phyloP scores from a whole-genome alignment of 2,888 invertebrate genomes.

The Hirtodrosophila cameraria region DNA sequence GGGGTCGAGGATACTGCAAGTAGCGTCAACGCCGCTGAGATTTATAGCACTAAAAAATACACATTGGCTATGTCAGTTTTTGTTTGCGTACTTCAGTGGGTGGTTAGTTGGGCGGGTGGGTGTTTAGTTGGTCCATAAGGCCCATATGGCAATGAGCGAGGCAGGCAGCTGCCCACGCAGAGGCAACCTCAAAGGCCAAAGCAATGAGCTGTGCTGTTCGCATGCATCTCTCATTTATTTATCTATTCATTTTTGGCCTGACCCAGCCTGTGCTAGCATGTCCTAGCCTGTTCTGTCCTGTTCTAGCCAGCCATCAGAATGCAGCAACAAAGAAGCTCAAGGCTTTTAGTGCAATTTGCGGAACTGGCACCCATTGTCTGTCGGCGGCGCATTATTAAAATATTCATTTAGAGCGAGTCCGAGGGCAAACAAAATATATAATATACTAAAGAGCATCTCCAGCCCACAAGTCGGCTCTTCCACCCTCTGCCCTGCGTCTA shows the following conservation, averaged over 20 bases:
- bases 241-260: conserved; percentile 30
- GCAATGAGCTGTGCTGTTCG: no score
- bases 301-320: conserved; percentile 7
- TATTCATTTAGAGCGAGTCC: conserved; percentile 58
- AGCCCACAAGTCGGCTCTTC: conserved; percentile 3
- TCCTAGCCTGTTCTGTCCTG: no score
- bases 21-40: conserved; percentile 61
- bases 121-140: conserved; percentile 7
- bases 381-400: conserved; percentile 63
- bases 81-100: conserved; percentile 38
- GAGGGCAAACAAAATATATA: no score
- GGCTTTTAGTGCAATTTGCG: conserved; percentile 66
- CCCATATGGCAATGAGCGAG: conserved; percentile 19
- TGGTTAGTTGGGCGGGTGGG: conserved; percentile 6
- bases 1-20: neutral
- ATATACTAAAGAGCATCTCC: conserved; percentile 15
- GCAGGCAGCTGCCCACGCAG: conserved; percentile 32
- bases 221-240: conserved; percentile 18
- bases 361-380: conserved; percentile 21
- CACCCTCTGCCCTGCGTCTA: neutral
- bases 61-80: conserved; percentile 35
- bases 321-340: conserved; percentile 61
- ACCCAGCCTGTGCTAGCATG: no score
- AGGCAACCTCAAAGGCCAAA: neutral
- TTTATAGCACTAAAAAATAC: conserved; percentile 46